Conservation (phyloP, 1,140 invertebrate genomes). For the Drosophila orena region DNA sequence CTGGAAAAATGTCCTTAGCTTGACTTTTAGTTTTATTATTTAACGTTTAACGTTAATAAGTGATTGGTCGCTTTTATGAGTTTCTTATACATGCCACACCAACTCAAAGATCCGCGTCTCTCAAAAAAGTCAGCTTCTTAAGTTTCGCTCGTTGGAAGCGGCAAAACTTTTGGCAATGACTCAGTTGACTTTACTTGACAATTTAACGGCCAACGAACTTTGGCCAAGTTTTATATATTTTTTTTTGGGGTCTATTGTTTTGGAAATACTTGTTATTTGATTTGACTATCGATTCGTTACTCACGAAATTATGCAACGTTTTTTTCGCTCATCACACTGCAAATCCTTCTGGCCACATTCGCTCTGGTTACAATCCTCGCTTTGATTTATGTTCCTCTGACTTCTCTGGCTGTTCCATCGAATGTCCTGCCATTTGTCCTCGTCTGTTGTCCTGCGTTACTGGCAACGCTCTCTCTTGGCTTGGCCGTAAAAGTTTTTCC, state of each 20-base stretch:
- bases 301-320: conserved; percentile 61
- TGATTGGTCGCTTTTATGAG: background rate
- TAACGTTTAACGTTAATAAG: too few species aligned
- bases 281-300: conserved; percentile 43
- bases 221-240: conserved; percentile 21
- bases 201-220: conserved; percentile 72
- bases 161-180: conserved; percentile 51
- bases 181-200: conserved; percentile 73
- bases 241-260: conserved; percentile 16
- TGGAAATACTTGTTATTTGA: conserved; percentile 28
- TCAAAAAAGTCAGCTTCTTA: background rate
- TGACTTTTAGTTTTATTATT: too few species aligned
- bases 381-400: conserved; percentile 56
- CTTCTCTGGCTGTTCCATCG: conserved; percentile 30
- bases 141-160: background rate
- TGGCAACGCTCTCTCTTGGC: conserved; percentile 11
- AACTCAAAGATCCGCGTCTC: background rate
- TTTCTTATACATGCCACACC: background rate
- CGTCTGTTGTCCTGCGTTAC: conserved; percentile 45
- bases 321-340: conserved; percentile 17
- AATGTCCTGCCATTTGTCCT: conserved; percentile 67
- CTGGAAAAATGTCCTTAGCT: background rate
- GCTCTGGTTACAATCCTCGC: conserved; percentile 5
- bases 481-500: conserved; percentile 64
- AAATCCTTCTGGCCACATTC: conserved; percentile 12